These are phyloP conservation scores for Galeopterus variegatus DNA, from an alignment of 2,113 vertebrate species.

Conservation along the genomic window DNA sequence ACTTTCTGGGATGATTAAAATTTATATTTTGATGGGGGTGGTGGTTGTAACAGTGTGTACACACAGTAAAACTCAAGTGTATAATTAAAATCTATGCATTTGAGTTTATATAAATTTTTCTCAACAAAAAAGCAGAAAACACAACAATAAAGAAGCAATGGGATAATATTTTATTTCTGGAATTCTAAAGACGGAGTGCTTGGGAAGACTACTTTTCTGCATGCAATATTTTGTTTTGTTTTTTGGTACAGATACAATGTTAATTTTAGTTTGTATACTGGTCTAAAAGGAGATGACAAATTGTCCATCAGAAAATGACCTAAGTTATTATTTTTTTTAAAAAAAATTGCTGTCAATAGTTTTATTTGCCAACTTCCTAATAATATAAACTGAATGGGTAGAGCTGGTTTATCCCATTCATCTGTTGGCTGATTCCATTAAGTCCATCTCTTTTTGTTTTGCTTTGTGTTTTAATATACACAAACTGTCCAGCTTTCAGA, in stretches of 20 bases:
- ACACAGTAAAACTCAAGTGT: not conserved
- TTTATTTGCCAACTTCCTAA: not conserved
- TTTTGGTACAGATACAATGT: not conserved
- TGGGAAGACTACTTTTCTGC: not conserved
- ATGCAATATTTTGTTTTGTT: not conserved
- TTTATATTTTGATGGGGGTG: not conserved
- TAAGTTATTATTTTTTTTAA: not conserved
- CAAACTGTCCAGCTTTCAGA: not conserved
- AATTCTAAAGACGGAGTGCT: not conserved
- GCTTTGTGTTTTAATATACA: not conserved
- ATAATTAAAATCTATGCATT: not conserved
- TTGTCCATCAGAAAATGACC: not conserved
- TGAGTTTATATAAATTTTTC: not conserved
- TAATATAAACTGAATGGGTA: not conserved
- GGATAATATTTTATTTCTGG: not conserved
- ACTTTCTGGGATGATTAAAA: not conserved
- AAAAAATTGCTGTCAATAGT: not conserved
- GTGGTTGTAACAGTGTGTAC: not conserved
- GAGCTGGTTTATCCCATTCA: not conserved
- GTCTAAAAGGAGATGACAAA: not conserved
- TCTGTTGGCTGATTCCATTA: not conserved
- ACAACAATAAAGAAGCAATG: not conserved
- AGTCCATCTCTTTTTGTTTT: not conserved
- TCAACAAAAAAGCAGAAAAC: not conserved
- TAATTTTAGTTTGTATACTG: constrained; percentile 12